A percentile compares a stretch with the other conserved stretches of the same genome.
Conservation (phyloP, 2,113 vertebrate genomes). For the Periophthalmus modestus region DNA sequence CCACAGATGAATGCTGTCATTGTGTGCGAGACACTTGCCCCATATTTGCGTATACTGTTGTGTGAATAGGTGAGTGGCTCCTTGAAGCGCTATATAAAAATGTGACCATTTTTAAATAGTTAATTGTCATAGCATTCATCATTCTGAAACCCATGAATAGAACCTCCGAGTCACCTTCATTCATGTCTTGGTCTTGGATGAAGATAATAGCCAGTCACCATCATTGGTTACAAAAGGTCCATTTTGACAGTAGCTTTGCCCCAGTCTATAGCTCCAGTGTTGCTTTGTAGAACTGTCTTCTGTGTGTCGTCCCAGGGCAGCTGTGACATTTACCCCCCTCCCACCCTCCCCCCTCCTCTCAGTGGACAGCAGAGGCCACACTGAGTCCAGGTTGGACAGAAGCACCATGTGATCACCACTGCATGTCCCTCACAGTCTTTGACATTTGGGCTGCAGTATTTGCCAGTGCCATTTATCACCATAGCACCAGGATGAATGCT, state of each 20-base stretch:
- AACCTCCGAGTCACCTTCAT: not conserved
- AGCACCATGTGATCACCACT: constrained; percentile 18
- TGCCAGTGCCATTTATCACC: constrained; percentile 61
- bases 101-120: no score
- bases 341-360: constrained; percentile 37
- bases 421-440: constrained; percentile 50
- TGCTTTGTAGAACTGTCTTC: constrained; percentile 45
- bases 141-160: no score
- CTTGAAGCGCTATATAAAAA: no score
- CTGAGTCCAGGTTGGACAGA: constrained; percentile 34
- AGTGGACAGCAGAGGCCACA: constrained; percentile 44
- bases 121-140: no score
- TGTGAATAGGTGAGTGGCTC: no score
- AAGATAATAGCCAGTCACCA: not conserved
- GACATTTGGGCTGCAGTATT: constrained; percentile 57
- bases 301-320: constrained; percentile 25
- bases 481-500: constrained; percentile 44
- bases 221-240: constrained; percentile 10
- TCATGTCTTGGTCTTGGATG: not conserved
- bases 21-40: no score
- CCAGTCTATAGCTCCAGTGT: constrained; percentile 26
- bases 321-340: constrained; percentile 70
- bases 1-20: no score
- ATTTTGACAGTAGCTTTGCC: constrained; percentile 50
- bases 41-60: no score